phyloP scores from a whole-genome alignment of 2,797 vertebrate genomes.

The Pristis pectinata region DNA sequence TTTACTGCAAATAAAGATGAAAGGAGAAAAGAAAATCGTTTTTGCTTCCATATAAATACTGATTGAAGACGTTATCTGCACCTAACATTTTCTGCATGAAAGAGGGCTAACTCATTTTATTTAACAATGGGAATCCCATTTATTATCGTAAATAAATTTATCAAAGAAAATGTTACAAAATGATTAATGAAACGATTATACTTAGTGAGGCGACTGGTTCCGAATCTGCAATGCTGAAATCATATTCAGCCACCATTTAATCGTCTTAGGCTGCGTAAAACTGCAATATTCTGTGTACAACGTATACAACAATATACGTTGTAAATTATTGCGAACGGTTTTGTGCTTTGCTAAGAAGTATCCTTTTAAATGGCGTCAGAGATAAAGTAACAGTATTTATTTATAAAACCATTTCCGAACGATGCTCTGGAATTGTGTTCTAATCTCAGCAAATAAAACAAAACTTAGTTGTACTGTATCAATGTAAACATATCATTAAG shows the following conservation, averaged over 20 bases:
- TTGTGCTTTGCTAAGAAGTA: background rate
- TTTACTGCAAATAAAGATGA: constrained; percentile 3
- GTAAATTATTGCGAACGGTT: background rate
- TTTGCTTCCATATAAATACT: background rate
- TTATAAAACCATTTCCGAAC: constrained; percentile 46
- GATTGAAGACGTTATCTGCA: background rate
- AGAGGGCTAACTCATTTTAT: background rate
- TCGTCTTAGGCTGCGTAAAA: background rate
- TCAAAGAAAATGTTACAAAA: background rate
- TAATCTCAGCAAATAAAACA: constrained; percentile 41
- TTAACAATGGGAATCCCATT: background rate
- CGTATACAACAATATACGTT: background rate
- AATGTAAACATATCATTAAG: constrained; percentile 40
- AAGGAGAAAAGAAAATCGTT: background rate
- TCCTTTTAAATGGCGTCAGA: background rate
- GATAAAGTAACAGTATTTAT: constrained; percentile 40
- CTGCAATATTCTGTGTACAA: background rate
- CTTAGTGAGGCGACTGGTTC: background rate
- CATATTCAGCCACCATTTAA: background rate
- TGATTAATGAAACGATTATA: background rate
- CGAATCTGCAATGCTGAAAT: background rate
- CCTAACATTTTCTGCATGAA: background rate
- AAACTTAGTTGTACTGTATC: constrained; percentile 43
- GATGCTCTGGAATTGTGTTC: constrained; percentile 38
- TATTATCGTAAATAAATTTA: constrained; percentile 16